Conservation (phyloP, 2,797 vertebrate species). For the Pempheris klunzingeri region DNA sequence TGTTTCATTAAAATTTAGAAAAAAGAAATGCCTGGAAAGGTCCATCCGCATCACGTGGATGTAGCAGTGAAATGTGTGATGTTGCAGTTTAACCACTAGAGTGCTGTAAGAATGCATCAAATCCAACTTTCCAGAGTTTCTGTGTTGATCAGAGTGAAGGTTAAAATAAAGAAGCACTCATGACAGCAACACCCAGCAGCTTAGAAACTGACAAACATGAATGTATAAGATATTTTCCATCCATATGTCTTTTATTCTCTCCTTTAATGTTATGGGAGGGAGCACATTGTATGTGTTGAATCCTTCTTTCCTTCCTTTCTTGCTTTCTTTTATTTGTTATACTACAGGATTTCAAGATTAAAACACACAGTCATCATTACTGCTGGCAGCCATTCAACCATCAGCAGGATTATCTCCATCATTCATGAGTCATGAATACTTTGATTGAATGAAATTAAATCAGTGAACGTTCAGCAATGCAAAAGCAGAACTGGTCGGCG, state of each 20-base stretch:
- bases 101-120: conserved; percentile 83
- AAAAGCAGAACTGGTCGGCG: conserved; percentile 6
- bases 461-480: conserved; percentile 32
- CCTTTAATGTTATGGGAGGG: neutral
- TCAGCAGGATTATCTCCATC: conserved; percentile 11
- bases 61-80: conserved; percentile 16
- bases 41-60: neutral
- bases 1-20: neutral
- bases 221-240: rapidly evolving
- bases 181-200: neutral
- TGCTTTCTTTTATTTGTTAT: conserved; percentile 6
- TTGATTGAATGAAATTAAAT: conserved; percentile 42
- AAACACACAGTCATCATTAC: conserved; percentile 21
- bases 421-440: conserved; percentile 26
- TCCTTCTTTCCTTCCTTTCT: too few species aligned
- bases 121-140: conserved; percentile 1
- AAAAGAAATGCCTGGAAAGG: neutral
- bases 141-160: neutral
- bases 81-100: conserved; percentile 85
- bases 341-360: conserved; percentile 13
- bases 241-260: neutral
- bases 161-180: neutral
- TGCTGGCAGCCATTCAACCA: neutral
- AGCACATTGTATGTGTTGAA: neutral
- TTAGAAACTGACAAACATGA: neutral